Base-by-base conservation (phyloP, 2,797 vertebrate genomes). In the Trematomus bernacchii region DNA sequence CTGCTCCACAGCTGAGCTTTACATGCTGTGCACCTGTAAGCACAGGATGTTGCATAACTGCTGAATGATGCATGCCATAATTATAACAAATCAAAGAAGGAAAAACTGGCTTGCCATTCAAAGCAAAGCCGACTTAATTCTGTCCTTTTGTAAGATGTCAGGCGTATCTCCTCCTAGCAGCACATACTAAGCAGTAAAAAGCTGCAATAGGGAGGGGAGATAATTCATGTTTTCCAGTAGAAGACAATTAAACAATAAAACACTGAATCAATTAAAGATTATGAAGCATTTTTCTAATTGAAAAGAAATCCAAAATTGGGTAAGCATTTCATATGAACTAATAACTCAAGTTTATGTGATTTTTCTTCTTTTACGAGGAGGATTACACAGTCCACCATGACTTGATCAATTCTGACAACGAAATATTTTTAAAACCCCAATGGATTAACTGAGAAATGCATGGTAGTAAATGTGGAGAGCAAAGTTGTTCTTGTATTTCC, bases 391-490 rank as follows among this genome's bases (percentile, higher is more conserved):
- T 73, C 64, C 37, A 64, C 73, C 15, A 40, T 62, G 19, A 71
- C 48, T 65, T 84, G 77, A 73, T 80, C 21, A 76, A 82, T 80
- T 75, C 37, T 66, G 54, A 79, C 68, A 79, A 63, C 57, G 58
- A 85, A 72, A 65, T 71, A 3, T 58, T 66, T 76, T 80, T 27
- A 77, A 80, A 69, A 66, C 52, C 53, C 43, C 46, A 2, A 16
- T 65, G 76, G 76, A 85, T 78, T 73, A 67, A 46, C 30, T 71
- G 4, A 72, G 44, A 84, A 79, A 75, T 67, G 63, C 42, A 47
- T 55, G 33, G 44, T 11, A 57, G 64, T 80, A 68, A 67, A 52
- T 51, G 48, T 73, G 66, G 55, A 71, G 76, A 79, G 73, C 21
- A 68, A 59, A 21, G 64, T 70, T 27, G 55, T 54, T 51, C 75